Evolutionary conservation across 2,888 invertebrate species (phyloP).

Genomic region (Noctua pronuba): DNA sequence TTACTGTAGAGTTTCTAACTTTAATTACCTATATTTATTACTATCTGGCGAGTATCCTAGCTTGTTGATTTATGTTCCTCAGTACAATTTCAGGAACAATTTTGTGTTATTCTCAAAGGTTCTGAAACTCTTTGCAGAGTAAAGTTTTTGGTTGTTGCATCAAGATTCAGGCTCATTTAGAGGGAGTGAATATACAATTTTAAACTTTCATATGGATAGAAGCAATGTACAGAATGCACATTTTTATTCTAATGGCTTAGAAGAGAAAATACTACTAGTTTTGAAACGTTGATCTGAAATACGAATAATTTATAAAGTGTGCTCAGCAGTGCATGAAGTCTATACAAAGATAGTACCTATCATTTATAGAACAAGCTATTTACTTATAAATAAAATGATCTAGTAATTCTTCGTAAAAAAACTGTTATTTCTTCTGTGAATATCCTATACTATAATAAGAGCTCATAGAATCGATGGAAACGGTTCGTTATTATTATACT

Average conservation of each 20-base stretch:
- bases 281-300: not conserved
- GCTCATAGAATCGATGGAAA: not conserved
- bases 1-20: not conserved
- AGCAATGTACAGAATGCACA: constrained; percentile 5
- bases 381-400: not conserved
- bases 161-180: not conserved
- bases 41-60: not conserved
- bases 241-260: not conserved
- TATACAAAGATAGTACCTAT: not conserved
- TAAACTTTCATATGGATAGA: constrained; percentile 2
- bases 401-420: no score
- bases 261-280: not conserved
- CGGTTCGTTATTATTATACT: not conserved
- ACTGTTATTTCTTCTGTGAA: not conserved
- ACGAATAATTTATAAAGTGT: not conserved
- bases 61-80: not conserved
- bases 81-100: not conserved
- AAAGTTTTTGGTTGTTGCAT: not conserved
- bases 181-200: not conserved
- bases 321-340: not conserved
- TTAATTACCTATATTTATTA: not conserved
- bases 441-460: not conserved
- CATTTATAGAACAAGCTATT: not conserved
- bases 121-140: not conserved
- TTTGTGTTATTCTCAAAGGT: not conserved